phyloP scores from a whole-genome alignment of 2,888 invertebrate genomes.

The Cephus nigrinus region DNA sequence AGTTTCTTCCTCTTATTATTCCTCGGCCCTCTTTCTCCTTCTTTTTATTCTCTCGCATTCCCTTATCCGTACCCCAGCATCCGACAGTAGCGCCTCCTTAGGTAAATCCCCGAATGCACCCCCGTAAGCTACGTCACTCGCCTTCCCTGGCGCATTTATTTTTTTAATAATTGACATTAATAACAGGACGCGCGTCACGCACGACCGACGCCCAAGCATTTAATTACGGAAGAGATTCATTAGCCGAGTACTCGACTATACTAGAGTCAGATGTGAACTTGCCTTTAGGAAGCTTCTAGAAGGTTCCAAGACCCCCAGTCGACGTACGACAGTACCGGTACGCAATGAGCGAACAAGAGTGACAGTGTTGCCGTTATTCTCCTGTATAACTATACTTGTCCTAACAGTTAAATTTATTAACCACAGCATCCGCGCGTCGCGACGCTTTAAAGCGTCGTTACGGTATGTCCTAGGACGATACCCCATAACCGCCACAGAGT shows the following conservation, averaged over 20 bases:
- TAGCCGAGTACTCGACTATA: constrained; percentile 39
- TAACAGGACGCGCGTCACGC: background rate
- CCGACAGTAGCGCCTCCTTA: background rate
- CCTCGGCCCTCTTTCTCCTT: constrained; percentile 17
- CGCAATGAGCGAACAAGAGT: too few species aligned
- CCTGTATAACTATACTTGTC: too few species aligned
- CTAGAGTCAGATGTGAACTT: constrained; percentile 11
- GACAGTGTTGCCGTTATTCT: too few species aligned
- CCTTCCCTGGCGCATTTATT: background rate
- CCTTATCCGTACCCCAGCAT: background rate
- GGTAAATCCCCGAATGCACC: background rate
- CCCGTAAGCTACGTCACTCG: background rate
- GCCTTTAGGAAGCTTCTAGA: too few species aligned
- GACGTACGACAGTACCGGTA: too few species aligned
- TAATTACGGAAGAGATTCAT: constrained; percentile 47
- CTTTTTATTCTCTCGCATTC: background rate
- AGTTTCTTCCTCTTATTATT: constrained; percentile 35
- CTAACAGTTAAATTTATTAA: too few species aligned
- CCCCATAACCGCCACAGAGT: too few species aligned
- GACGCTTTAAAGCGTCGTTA: too few species aligned
- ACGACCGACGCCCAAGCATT: constrained; percentile 14
- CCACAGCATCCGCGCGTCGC: too few species aligned
- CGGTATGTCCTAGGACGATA: too few species aligned
- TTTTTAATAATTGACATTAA: constrained; percentile 2
- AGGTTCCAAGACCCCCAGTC: too few species aligned